A percentile compares a stretch with the other conserved stretches of the same genome.
Evolutionary conservation across 2,888 invertebrate species (phyloP).

Genomic region (Sinotaia quadrata): DNA sequence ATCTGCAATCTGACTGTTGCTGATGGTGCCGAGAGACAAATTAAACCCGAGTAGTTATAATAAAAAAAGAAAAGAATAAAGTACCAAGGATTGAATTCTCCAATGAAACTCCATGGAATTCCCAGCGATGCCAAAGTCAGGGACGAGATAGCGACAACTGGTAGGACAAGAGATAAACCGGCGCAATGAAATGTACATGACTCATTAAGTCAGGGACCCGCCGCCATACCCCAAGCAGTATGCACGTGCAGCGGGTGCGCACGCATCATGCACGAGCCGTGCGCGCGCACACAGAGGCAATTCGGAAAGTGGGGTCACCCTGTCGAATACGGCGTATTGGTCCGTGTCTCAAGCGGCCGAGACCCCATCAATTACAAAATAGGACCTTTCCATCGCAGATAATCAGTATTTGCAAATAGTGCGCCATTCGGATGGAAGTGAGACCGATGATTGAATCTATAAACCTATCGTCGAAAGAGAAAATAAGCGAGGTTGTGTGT

Average conservation of each 20-base stretch:
- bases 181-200: conserved; percentile 1
- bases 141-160: no score
- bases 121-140: no score
- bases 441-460: conserved; percentile 15
- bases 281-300: conserved; percentile 21
- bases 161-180: not conserved
- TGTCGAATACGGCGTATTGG: conserved; percentile 29
- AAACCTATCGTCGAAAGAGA: conserved; percentile 4
- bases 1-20: no score
- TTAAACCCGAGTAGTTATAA: no score
- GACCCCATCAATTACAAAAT: conserved; percentile 34
- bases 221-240: conserved; percentile 7
- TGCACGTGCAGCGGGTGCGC: conserved; percentile 10
- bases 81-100: no score
- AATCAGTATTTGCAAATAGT: conserved; percentile 37
- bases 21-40: no score
- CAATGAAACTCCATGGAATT: no score
- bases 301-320: conserved; percentile 35
- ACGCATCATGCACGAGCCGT: conserved; percentile 10
- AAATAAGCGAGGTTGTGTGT: not conserved
- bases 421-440: conserved; percentile 4
- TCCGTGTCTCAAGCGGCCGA: conserved; percentile 30
- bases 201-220: conserved; percentile 17
- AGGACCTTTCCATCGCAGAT: conserved; percentile 9
- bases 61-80: no score